Conservation (phyloP, 2,888 invertebrate species). For the Bombylius major region DNA sequence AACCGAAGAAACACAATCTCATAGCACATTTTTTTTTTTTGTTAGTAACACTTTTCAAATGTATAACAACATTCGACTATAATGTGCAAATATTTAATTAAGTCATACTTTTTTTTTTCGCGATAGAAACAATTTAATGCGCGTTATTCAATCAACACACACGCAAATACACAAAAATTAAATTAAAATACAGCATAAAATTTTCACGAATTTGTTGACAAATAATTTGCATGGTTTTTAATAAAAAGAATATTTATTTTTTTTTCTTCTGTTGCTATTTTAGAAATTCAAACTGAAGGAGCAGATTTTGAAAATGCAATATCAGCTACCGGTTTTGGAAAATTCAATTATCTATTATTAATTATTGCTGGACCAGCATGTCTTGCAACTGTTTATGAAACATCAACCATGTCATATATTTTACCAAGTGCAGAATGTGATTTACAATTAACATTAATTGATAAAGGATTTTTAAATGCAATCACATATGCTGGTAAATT, state of each 20-base stretch:
- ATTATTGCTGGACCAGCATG: slow-evolving; percentile 49
- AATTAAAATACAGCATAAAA: too few species aligned
- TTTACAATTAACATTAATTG: slow-evolving; percentile 48
- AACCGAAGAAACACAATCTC: too few species aligned
- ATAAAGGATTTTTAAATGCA: slow-evolving; percentile 59
- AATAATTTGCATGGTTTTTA: too few species aligned
- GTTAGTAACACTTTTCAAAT: too few species aligned
- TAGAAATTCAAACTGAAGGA: slow-evolving; percentile 16
- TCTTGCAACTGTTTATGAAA: slow-evolving; percentile 56
- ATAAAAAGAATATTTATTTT: background rate
- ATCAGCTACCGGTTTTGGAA: slow-evolving; percentile 52
- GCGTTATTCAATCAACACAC: too few species aligned
- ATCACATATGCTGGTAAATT: slow-evolving; percentile 55
- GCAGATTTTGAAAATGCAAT: slow-evolving; percentile 63
- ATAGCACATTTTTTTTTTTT: too few species aligned
- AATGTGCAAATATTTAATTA: too few species aligned
- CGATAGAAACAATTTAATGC: too few species aligned
- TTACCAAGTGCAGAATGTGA: slow-evolving; percentile 65
- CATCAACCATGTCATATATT: slow-evolving; percentile 59
- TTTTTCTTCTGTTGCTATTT: background rate
- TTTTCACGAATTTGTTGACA: too few species aligned
- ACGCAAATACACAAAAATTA: too few species aligned
- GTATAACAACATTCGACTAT: too few species aligned
- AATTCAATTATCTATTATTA: slow-evolving; percentile 52
- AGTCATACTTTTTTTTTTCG: too few species aligned